phyloP scores from a whole-genome alignment of 2,888 invertebrate species.

The Pyrrhosoma nymphula region DNA sequence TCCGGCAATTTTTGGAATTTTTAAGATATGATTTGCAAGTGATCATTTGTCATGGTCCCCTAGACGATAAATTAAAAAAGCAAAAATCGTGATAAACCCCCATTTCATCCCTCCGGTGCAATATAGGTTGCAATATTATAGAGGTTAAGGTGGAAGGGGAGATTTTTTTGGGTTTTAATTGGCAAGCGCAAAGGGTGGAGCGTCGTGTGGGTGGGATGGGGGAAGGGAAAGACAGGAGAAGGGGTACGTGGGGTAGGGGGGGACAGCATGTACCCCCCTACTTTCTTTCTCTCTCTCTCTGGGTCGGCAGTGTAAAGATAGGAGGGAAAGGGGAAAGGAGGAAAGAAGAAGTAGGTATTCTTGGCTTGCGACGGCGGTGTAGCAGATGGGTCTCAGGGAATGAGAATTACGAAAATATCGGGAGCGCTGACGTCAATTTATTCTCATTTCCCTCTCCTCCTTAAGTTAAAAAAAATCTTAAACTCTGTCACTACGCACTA shows the following conservation, averaged over 20 bases:
- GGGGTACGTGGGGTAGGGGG: background rate
- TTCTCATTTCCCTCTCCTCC: background rate
- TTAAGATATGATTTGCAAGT: too few species aligned
- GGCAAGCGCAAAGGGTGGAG: background rate
- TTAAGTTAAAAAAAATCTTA: background rate
- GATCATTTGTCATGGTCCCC: too few species aligned
- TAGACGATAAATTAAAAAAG: too few species aligned
- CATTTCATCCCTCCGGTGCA: too few species aligned
- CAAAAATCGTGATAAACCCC: too few species aligned
- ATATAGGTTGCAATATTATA: too few species aligned
- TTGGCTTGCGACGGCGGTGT: conserved; percentile 16
- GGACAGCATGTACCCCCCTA: background rate
- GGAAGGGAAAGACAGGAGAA: background rate
- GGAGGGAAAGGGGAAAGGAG: background rate
- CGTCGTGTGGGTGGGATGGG: background rate
- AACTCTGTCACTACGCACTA: background rate
- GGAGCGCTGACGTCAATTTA: conserved; percentile 50
- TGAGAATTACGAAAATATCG: conserved; percentile 51
- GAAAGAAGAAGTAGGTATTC: conserved; percentile 37
- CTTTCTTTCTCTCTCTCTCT: too few species aligned
- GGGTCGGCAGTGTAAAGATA: background rate
- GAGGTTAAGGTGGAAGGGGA: too few species aligned
- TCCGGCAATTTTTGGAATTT: too few species aligned
- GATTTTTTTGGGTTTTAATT: too few species aligned
- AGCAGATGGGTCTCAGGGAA: conserved; percentile 54